Percentiles rank a stretch among this genome's conserved stretches.
phyloP scores from a whole-genome alignment of 2,888 invertebrate species.

The Galeopsomyia nigrocyanea region DNA sequence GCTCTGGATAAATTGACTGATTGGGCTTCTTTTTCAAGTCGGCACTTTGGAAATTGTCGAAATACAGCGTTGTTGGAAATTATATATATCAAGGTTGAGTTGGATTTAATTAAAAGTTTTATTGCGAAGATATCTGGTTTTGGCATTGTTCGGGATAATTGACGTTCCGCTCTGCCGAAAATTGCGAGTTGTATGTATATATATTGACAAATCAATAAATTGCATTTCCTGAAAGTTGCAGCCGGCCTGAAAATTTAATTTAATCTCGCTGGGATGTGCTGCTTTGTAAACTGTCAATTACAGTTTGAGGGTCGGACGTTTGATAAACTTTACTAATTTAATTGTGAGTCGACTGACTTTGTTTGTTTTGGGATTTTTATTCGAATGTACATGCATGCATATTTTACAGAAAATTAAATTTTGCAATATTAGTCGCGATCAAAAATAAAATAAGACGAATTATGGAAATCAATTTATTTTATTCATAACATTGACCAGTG shows the following conservation, averaged over 20 bases:
- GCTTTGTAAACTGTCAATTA: conserved; percentile 2
- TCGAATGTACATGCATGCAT: neutral
- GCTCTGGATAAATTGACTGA: too few relatives aligned
- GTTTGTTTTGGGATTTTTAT: conserved; percentile 2
- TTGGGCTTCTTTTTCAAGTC: too few relatives aligned
- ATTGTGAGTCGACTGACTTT: neutral
- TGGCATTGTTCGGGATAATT: neutral
- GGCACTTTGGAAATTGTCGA: too few relatives aligned
- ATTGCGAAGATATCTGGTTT: neutral
- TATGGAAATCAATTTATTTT: neutral
- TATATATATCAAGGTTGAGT: neutral
- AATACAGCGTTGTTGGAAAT: neutral
- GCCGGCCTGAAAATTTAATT: conserved; percentile 18
- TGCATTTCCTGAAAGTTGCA: neutral
- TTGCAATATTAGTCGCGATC: neutral
- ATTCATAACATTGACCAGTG: too few relatives aligned
- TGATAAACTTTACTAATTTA: conserved; percentile 5
- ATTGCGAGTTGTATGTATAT: neutral
- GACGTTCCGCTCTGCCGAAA: neutral
- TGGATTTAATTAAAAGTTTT: conserved; percentile 7
- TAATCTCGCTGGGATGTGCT: conserved; percentile 9
- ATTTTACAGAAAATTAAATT: neutral
- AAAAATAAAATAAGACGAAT: neutral
- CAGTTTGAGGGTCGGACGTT: neutral
- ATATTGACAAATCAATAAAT: conserved; percentile 19